phyloP scores from a whole-genome alignment of 1,140 invertebrate genomes.

The Zelostemma sp. region DNA sequence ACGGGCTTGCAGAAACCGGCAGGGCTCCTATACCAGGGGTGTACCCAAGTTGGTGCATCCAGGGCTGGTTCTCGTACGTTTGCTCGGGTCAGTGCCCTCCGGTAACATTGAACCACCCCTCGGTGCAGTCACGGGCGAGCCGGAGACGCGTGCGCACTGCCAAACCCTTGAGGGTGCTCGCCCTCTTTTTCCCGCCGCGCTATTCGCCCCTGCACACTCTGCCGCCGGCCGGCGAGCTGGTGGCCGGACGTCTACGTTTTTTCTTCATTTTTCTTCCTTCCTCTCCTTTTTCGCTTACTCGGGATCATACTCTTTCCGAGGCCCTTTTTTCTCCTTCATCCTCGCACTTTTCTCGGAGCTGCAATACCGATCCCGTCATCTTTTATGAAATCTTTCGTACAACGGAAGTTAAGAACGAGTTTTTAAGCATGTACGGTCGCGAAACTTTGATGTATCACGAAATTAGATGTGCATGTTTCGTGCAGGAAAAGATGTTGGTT shows the following conservation, averaged over 20 bases:
- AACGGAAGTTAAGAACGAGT: constrained; percentile 13
- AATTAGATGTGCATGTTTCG: too few relatives aligned
- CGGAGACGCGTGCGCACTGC: constrained; percentile 53
- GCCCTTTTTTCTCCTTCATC: constrained; percentile 8
- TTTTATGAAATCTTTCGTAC: constrained; percentile 22
- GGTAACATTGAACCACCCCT: constrained; percentile 71
- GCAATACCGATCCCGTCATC: constrained; percentile 26
- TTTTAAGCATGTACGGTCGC: too few relatives aligned
- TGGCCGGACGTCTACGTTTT: constrained; percentile 41
- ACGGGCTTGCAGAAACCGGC: constrained; percentile 47
- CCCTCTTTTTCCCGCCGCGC: constrained; percentile 7
- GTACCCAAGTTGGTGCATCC: constrained; percentile 47
- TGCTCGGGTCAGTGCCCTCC: constrained; percentile 68
- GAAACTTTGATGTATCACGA: too few relatives aligned
- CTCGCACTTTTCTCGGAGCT: constrained; percentile 11
- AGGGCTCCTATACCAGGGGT: constrained; percentile 51
- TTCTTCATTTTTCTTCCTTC: constrained; percentile 32
- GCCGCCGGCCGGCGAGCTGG: constrained; percentile 38
- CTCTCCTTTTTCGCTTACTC: constrained; percentile 24
- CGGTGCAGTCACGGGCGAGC: constrained; percentile 68
- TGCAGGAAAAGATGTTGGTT: too few relatives aligned
- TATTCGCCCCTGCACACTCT: constrained; percentile 27
- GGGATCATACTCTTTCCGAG: constrained; percentile 9
- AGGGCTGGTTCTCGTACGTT: constrained; percentile 42
- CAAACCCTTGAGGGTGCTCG: not conserved